A percentile compares a stretch with the other conserved stretches of the same genome.
phyloP scores from a whole-genome alignment of 2,888 invertebrate species.

The Apeira syringaria region DNA sequence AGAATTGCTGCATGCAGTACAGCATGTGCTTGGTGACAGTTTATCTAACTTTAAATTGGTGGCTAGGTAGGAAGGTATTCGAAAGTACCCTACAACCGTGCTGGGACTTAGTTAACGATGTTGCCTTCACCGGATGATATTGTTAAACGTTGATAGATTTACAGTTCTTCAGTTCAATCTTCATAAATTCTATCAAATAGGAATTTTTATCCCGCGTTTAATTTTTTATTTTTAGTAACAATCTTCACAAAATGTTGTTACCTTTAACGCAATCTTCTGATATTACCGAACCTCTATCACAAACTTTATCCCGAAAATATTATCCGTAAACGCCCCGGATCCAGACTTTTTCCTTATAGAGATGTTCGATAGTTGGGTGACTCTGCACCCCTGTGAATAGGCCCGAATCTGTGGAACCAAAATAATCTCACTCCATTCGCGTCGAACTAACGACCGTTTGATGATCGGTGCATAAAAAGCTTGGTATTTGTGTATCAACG shows the following conservation, averaged over 20 bases:
- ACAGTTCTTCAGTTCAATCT: too few species aligned
- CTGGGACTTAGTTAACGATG: too few species aligned
- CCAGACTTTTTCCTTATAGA: slow-evolving; percentile 15
- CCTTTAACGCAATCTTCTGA: slow-evolving; percentile 1
- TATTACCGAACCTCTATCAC: slow-evolving; percentile 10
- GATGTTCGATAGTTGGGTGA: slow-evolving; percentile 25
- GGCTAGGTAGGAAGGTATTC: too few species aligned
- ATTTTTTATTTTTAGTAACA: too few species aligned
- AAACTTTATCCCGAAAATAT: slow-evolving; percentile 11
- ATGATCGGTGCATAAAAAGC: slow-evolving; percentile 22
- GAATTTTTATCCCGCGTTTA: too few species aligned
- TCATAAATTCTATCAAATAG: too few species aligned
- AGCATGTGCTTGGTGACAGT: too few species aligned
- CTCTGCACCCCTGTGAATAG: slow-evolving; percentile 36
- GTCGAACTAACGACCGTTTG: slow-evolving; percentile 31
- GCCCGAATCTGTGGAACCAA: slow-evolving; percentile 31
- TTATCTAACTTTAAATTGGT: too few species aligned
- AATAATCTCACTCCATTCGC: slow-evolving; percentile 32
- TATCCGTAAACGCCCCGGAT: slow-evolving; percentile 5
- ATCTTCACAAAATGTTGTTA: neutral
- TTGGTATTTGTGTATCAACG: slow-evolving; percentile 6
- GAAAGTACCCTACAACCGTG: too few species aligned
- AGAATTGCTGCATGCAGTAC: too few species aligned
- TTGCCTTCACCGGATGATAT: too few species aligned
- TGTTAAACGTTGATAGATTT: too few species aligned